These are phyloP conservation scores for Masnerella sp. DNA, from an alignment of 2,888 invertebrate genomes.

Conservation along the genomic window DNA sequence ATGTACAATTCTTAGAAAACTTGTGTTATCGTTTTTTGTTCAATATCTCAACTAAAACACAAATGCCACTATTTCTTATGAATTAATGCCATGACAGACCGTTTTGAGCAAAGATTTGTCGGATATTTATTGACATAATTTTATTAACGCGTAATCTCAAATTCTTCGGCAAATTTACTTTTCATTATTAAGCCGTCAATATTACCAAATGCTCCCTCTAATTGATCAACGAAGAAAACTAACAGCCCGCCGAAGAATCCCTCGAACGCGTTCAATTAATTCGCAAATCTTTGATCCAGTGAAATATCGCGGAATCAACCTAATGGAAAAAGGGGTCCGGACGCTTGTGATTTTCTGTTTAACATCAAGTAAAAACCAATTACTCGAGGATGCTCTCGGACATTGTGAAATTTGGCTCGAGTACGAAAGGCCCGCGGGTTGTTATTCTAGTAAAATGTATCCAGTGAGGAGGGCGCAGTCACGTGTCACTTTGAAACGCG, in stretches of 20 bases:
- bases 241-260: conserved; percentile 52
- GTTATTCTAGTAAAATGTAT: conserved; percentile 73
- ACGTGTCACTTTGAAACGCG: conserved; percentile 69
- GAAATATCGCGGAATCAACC: conserved; percentile 70
- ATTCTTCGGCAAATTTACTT: conserved; percentile 49
- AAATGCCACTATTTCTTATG: neutral
- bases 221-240: conserved; percentile 52
- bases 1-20: conserved; percentile 36
- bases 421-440: conserved; percentile 61
- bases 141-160: conserved; percentile 37
- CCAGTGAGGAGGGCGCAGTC: conserved; percentile 70
- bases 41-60: conserved; percentile 23
- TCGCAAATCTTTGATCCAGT: conserved; percentile 69
- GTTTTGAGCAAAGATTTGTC: too few relatives aligned
- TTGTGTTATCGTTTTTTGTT: conserved; percentile 29
- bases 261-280: conserved; percentile 61
- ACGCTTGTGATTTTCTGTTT: conserved; percentile 67
- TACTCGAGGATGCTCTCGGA: conserved; percentile 70
- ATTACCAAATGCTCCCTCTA: conserved; percentile 45
- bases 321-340: conserved; percentile 70
- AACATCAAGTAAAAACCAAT: conserved; percentile 77
- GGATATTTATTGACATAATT: conserved; percentile 30
- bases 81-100: too few relatives aligned
- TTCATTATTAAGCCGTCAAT: conserved; percentile 42
- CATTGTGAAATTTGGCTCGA: conserved; percentile 45